phyloP scores from a whole-genome alignment of 2,113 vertebrate genomes.

The Micromys minutus region DNA sequence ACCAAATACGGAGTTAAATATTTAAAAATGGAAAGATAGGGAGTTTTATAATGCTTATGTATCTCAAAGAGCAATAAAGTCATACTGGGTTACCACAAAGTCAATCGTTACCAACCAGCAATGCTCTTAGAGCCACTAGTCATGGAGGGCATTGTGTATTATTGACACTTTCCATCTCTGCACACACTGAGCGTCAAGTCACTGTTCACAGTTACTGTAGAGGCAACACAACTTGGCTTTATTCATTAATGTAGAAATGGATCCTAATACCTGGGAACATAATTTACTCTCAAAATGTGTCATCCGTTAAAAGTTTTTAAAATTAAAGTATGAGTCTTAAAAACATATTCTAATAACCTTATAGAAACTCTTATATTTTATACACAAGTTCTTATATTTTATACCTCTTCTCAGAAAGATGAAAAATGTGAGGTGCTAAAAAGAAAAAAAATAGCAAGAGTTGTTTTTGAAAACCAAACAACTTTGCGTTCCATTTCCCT shows the following conservation, averaged over 20 bases:
- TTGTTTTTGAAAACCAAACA: slow-evolving; percentile 57
- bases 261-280: background rate
- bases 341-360: background rate
- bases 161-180: background rate
- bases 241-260: background rate
- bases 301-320: background rate
- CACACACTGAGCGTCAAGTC: background rate
- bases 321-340: background rate
- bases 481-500: slow-evolving; percentile 13
- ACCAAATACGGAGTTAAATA: background rate
- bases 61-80: slow-evolving; percentile 27
- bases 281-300: background rate
- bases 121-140: background rate
- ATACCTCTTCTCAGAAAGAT: slow-evolving; percentile 1
- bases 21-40: background rate
- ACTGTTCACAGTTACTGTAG: slow-evolving; percentile 6
- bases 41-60: slow-evolving; percentile 1
- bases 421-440: slow-evolving; percentile 23
- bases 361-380: background rate
- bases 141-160: background rate
- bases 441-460: slow-evolving; percentile 7
- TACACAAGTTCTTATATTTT: background rate
- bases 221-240: slow-evolving; percentile 44
- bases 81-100: background rate
- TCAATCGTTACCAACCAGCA: background rate